These are phyloP conservation scores for Drosophila sproati DNA, from an alignment of 1,140 invertebrate species.

Conservation along the genomic window DNA sequence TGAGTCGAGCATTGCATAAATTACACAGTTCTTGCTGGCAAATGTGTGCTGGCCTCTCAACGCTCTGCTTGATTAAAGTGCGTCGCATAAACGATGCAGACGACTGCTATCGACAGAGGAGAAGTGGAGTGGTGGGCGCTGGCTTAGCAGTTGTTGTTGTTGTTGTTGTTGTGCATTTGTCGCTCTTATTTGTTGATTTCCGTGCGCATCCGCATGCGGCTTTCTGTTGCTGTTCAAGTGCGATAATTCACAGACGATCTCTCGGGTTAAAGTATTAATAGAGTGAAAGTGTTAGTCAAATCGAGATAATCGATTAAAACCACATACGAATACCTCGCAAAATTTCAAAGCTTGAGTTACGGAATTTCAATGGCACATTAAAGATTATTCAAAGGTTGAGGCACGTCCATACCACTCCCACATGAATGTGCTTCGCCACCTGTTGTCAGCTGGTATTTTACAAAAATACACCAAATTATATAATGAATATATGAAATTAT, in stretches of 20 bases:
- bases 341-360: too few relatives aligned
- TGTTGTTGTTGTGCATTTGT: conserved; percentile 60
- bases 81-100: conserved; percentile 36
- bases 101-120: conserved; percentile 1
- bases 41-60: conserved; percentile 39
- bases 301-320: too few relatives aligned
- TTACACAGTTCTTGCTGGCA: conserved; percentile 3
- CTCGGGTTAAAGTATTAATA: too few relatives aligned
- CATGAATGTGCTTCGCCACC: too few relatives aligned
- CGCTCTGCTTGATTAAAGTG: conserved; percentile 56
- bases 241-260: conserved; percentile 60
- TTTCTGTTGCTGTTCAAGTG: conserved; percentile 68
- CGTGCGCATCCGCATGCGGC: conserved; percentile 37
- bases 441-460: too few relatives aligned
- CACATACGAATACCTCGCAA: too few relatives aligned
- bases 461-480: too few relatives aligned
- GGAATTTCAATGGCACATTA: too few relatives aligned
- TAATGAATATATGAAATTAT: too few relatives aligned
- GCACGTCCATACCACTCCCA: too few relatives aligned
- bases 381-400: too few relatives aligned
- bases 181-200: conserved; percentile 65
- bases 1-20: not conserved
- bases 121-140: conserved; percentile 20
- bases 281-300: too few relatives aligned
- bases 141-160: conserved; percentile 26